A percentile compares a stretch with the other conserved stretches of the same genome.
phyloP scores from a whole-genome alignment of 2,888 invertebrate species.

The Parnassius glacialis region DNA sequence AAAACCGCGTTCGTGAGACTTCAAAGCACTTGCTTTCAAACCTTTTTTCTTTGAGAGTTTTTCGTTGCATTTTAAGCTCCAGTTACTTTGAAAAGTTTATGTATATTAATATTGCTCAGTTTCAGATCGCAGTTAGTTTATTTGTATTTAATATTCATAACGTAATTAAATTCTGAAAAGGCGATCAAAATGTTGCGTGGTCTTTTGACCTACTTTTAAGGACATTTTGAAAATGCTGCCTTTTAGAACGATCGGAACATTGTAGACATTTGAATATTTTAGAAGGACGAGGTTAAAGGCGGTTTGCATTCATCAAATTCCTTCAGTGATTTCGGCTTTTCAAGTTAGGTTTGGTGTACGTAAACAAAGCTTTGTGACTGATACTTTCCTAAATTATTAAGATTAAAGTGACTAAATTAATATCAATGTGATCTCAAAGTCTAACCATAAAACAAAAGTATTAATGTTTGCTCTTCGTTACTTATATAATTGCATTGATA shows the following conservation, averaged over 20 bases:
- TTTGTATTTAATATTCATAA: constrained; percentile 18
- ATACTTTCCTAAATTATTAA: no score
- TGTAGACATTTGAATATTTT: not conserved
- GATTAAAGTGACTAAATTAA: no score
- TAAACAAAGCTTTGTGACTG: no score
- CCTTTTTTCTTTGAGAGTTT: constrained; percentile 20
- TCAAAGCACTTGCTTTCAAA: constrained; percentile 22
- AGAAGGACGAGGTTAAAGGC: not conserved
- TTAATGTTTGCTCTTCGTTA: no score
- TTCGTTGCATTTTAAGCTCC: constrained; percentile 25
- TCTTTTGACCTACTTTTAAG: constrained; percentile 18
- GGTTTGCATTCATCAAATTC: not conserved
- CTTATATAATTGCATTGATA: no score
- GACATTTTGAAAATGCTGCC: constrained; percentile 4
- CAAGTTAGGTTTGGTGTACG: no score
- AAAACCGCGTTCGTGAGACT: constrained; percentile 17
- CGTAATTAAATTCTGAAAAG: constrained; percentile 20
- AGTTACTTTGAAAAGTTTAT: constrained; percentile 21
- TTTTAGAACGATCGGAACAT: not conserved
- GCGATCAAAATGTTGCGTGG: constrained; percentile 16
- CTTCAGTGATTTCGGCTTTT: not conserved
- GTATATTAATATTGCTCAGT: constrained; percentile 16
- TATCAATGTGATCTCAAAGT: no score
- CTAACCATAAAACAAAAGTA: no score
- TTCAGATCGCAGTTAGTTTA: constrained; percentile 12